Evolutionary conservation across 2,113 vertebrate genomes (phyloP).

Genomic region (Beaufortia kweichowensis): DNA sequence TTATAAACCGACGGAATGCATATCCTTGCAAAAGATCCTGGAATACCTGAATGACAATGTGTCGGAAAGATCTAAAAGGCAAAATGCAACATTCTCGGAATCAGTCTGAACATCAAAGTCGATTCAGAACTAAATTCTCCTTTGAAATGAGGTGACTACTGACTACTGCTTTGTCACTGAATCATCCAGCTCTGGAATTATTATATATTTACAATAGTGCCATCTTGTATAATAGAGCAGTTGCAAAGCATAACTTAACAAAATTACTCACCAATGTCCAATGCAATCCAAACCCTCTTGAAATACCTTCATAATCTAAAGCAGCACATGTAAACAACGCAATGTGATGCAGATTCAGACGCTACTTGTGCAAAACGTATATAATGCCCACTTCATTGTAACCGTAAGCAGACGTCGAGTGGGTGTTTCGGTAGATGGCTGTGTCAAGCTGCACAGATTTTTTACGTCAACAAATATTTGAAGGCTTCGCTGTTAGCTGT

Average conservation of each 20-base stretch:
- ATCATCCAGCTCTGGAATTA: conserved; percentile 14
- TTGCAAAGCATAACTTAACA: conserved; percentile 13
- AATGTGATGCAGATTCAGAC: conserved; percentile 41
- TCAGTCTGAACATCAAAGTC: conserved; percentile 15
- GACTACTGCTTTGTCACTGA: background rate
- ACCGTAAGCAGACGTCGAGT: conserved; percentile 43
- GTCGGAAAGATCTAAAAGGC: conserved; percentile 39
- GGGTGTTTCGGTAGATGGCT: conserved; percentile 33
- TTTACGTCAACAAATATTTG: conserved; percentile 25
- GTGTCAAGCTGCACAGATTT: conserved; percentile 32
- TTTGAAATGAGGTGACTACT: conserved; percentile 31
- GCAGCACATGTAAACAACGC: conserved; percentile 43
- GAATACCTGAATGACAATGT: conserved; percentile 49
- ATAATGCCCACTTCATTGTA: conserved; percentile 69
- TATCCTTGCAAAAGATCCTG: conserved; percentile 41
- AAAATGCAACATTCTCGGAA: conserved; percentile 49
- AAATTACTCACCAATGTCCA: conserved; percentile 24
- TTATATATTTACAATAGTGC: conserved; percentile 44
- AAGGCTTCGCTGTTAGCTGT: conserved; percentile 42
- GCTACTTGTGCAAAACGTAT: conserved; percentile 63
- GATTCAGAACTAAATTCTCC: conserved; percentile 9
- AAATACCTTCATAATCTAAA: conserved; percentile 23
- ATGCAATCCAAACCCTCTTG: conserved; percentile 6
- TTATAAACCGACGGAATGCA: conserved; percentile 28
- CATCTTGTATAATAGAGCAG: conserved; percentile 38